phyloP scores from a whole-genome alignment of 2,113 vertebrate genomes.

The Strix aluco region DNA sequence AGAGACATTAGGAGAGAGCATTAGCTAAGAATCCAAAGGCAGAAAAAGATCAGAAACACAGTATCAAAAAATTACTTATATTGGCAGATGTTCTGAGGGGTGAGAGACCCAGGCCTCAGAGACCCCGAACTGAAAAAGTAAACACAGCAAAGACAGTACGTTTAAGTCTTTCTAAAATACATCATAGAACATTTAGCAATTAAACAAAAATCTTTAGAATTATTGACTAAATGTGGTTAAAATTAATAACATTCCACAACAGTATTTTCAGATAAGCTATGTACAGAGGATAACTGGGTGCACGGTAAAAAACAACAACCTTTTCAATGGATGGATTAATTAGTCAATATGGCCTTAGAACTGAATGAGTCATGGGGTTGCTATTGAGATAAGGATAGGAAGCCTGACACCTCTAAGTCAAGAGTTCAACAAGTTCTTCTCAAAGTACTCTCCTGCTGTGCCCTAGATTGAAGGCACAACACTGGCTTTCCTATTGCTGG shows the following conservation, averaged over 20 bases:
- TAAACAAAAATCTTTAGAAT: not conserved
- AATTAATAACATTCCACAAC: not conserved
- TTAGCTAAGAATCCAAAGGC: not conserved
- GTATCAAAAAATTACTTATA: not conserved
- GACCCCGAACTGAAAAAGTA: not conserved
- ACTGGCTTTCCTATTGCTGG: not conserved
- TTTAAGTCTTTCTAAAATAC: not conserved
- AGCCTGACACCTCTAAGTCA: conserved; percentile 42
- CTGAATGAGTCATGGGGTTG: conserved; percentile 36
- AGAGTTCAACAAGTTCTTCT: conserved; percentile 16
- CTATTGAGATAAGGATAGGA: conserved; percentile 58
- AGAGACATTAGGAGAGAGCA: not conserved
- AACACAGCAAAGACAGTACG: not conserved
- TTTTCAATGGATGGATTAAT: conserved; percentile 42
- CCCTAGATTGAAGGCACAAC: conserved; percentile 18
- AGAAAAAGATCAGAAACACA: not conserved
- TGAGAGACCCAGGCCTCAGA: not conserved
- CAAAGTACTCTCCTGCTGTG: conserved; percentile 14
- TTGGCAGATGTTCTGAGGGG: not conserved
- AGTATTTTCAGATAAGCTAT: not conserved
- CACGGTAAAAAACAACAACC: not conserved
- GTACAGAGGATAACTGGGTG: not conserved
- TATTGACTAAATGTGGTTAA: not conserved
- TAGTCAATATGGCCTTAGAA: not conserved
- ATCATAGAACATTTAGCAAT: not conserved